Evolutionary conservation across 2,113 vertebrate species (phyloP).

Genomic region (Chamaea fasciata): DNA sequence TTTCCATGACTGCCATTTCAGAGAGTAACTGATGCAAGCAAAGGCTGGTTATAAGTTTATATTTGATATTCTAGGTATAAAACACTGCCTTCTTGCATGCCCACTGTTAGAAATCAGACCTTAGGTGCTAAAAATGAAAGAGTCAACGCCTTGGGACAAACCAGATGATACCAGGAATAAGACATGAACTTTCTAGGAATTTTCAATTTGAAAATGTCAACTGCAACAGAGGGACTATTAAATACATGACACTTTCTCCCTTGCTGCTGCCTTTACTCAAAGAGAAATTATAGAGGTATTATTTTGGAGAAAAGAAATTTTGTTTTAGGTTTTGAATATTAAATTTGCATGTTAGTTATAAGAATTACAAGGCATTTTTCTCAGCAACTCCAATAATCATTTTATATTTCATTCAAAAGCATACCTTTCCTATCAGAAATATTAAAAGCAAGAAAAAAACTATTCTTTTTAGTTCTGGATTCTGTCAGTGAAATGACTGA

Average conservation of each 20-base stretch:
- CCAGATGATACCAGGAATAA: neutral
- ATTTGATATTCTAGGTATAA: neutral
- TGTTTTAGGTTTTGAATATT: neutral
- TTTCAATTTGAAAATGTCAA: neutral
- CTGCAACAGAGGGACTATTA: neutral
- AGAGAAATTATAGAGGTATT: neutral
- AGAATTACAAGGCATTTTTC: neutral
- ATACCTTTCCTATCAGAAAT: neutral
- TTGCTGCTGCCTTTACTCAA: neutral
- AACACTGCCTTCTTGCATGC: accelerated
- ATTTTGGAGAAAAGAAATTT: neutral
- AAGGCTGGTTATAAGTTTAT: neutral
- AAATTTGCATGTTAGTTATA: neutral
- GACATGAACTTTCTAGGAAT: slow-evolving; percentile 6
- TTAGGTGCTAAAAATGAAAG: neutral
- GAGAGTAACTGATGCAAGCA: neutral
- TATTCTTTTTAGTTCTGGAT: neutral
- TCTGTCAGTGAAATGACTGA: neutral
- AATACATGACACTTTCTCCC: neutral
- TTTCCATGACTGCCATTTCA: neutral
- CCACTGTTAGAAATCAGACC: neutral
- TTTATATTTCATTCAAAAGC: neutral
- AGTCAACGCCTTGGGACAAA: neutral
- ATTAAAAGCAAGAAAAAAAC: neutral
- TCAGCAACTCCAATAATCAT: neutral